Percentiles rank a stretch among this genome's conserved stretches.
Conservation (phyloP, 2,888 invertebrate genomes). For the Coronaproctus castanopsis region DNA sequence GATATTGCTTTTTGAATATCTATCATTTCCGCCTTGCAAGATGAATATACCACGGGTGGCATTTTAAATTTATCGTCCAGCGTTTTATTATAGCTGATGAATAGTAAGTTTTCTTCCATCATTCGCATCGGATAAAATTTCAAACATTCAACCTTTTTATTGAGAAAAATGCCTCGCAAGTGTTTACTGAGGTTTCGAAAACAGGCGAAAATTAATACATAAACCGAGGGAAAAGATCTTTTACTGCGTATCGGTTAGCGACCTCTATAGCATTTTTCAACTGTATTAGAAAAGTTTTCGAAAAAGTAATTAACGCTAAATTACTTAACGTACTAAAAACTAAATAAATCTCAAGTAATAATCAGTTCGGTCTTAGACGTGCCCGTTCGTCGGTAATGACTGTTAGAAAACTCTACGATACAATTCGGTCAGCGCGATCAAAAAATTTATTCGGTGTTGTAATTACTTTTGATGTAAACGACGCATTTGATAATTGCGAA, state of each 20-base stretch:
- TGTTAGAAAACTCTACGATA: not conserved
- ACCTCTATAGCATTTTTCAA: not conserved
- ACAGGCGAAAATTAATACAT: not conserved
- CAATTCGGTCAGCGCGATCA: not conserved
- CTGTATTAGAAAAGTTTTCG: not conserved
- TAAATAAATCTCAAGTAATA: too few species aligned
- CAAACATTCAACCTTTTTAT: too few species aligned
- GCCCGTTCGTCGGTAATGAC: not conserved
- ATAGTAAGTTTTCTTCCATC: too few species aligned
- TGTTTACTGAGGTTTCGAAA: not conserved
- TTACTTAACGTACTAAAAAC: not conserved
- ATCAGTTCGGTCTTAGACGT: not conserved
- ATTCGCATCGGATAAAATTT: too few species aligned
- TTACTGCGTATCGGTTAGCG: not conserved
- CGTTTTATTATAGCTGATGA: too few species aligned
- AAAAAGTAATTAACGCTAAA: not conserved
- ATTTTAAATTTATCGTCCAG: too few species aligned
- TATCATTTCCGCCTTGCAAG: too few species aligned
- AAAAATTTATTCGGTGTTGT: not conserved
- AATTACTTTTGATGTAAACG: not conserved
- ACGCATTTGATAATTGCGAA: not conserved
- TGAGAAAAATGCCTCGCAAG: too few species aligned
- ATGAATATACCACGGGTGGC: too few species aligned
- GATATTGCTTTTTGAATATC: too few species aligned
- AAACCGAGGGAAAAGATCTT: not conserved